Evolutionary conservation across 2,797 vertebrate genomes (phyloP), one percentile per base, ranked within the genome.

Genomic region (Hippoglossus hippoglossus): DNA sequence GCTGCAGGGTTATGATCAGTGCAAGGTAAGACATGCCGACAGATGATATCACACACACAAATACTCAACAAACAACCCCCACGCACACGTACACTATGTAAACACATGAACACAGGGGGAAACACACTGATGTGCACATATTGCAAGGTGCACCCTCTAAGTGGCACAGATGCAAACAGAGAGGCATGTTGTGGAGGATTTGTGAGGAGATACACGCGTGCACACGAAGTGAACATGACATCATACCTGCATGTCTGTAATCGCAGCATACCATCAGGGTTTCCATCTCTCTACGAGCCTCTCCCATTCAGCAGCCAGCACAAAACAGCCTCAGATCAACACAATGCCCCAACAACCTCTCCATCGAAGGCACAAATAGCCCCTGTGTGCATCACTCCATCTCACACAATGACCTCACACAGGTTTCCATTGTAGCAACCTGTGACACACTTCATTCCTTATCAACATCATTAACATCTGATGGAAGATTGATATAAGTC

Each of bases 1-100:
- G 87, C 93, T 98, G 67, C 96, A 97, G 91, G 96, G 97, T 64
- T 98, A 96, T 63, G 96, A 96, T 79, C 96, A 96, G 81, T 94
- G 94, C 89, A 96, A 97, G 97, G 97, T 95, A 87, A 92, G 94
- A 91, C 93, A 91, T 80, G 93, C 82, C 76, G 56, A 80, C 73
- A 82, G 91, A 87, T 92, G 73, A 88, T 89, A 89, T 90, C 85
- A 67, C 68, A 36, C 73, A 21, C 44, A 63, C 70, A 72, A 69
- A 85, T 49, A 19, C 59, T 67, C 54, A 54, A 31, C 39, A 81
- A 73, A 78, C 66, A 83, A 47, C 71, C 49, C 63, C 51, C 75
- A 77, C 84, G 57, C 58, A 67, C 72, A 63, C 58, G 1, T 34
- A 71, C 24, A 50, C 55, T 60, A 54, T 64, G 60, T 59, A 75